Evolutionary conservation across 92 coral and sea anemone species (phyloP).

Genomic region (Actinernus sp.): DNA sequence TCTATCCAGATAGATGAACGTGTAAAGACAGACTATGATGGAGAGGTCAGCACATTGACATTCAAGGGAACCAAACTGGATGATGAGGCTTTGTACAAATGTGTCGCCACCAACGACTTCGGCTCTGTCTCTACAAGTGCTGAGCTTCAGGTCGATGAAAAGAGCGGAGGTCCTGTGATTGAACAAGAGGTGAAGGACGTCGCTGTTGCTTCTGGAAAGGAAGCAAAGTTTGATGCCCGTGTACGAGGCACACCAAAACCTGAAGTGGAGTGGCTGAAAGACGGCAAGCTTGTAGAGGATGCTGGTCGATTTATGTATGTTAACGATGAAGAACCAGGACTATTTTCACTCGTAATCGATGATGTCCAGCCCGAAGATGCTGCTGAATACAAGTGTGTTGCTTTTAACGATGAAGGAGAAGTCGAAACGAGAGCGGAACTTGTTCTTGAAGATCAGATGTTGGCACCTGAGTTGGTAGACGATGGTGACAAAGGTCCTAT

Average conservation of each 20-base stretch:
- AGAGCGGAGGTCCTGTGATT: slow-evolving; percentile 71
- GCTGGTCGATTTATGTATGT: slow-evolving; percentile 86
- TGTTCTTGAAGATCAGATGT: slow-evolving; percentile 57
- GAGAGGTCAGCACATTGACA: slow-evolving; percentile 59
- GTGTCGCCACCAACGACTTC: slow-evolving; percentile 77
- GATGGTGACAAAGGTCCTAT: slow-evolving; percentile 60
- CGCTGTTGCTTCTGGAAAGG: slow-evolving; percentile 53
- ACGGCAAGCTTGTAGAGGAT: slow-evolving; percentile 80
- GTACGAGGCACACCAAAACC: slow-evolving; percentile 81
- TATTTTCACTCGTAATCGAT: slow-evolving; percentile 89
- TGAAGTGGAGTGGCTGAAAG: slow-evolving; percentile 93
- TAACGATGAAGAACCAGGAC: slow-evolving; percentile 81
- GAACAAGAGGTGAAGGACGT: slow-evolving; percentile 44
- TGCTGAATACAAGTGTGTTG: slow-evolving; percentile 89
- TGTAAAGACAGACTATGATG: slow-evolving; percentile 57
- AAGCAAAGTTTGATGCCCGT: slow-evolving; percentile 80
- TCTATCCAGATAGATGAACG: slow-evolving; percentile 67
- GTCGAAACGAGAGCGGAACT: slow-evolving; percentile 75
- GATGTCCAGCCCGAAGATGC: slow-evolving; percentile 84
- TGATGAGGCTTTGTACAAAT: slow-evolving; percentile 94
- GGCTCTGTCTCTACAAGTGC: slow-evolving; percentile 78
- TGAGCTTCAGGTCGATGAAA: slow-evolving; percentile 79
- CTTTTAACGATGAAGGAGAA: slow-evolving; percentile 89
- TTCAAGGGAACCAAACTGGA: slow-evolving; percentile 63
- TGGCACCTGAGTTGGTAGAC: slow-evolving; percentile 60